Evolutionary conservation across 2,888 invertebrate species (phyloP).

Genomic region (Polymixis flavicincta): DNA sequence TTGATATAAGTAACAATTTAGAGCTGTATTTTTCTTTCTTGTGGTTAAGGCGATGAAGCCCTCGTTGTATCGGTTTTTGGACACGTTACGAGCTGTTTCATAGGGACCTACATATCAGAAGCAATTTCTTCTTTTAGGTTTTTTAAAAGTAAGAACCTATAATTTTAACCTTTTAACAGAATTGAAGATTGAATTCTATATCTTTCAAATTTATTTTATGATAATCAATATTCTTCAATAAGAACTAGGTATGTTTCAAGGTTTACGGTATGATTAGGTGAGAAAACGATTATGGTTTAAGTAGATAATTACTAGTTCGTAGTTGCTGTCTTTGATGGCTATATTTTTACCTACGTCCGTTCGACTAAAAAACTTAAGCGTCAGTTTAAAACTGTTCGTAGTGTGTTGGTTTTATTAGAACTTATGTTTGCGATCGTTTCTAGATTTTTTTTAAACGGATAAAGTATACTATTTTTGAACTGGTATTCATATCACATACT

Average conservation of each 20-base stretch:
- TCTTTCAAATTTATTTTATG: background rate
- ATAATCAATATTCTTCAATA: background rate
- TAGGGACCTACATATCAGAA: background rate
- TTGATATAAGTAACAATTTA: conserved; percentile 21
- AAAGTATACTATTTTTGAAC: background rate
- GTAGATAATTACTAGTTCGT: background rate
- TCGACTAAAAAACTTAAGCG: background rate
- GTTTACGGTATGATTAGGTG: background rate
- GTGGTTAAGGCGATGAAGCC: background rate
- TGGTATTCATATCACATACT: no score
- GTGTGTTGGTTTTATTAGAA: no score
- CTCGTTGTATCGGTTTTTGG: background rate
- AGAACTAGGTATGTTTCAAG: background rate
- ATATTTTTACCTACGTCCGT: background rate
- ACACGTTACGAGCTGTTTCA: background rate
- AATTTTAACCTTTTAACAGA: background rate
- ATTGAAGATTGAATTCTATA: background rate
- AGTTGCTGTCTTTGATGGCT: background rate
- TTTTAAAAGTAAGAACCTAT: background rate
- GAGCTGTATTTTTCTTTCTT: background rate
- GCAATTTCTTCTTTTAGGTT: background rate
- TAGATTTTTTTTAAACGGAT: background rate
- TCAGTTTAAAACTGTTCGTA: no score
- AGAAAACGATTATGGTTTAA: background rate
- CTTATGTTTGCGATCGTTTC: background rate